These are phyloP conservation scores for Erinaceus europaeus DNA, from an alignment of 2,113 vertebrate species.

Conservation along the genomic window DNA sequence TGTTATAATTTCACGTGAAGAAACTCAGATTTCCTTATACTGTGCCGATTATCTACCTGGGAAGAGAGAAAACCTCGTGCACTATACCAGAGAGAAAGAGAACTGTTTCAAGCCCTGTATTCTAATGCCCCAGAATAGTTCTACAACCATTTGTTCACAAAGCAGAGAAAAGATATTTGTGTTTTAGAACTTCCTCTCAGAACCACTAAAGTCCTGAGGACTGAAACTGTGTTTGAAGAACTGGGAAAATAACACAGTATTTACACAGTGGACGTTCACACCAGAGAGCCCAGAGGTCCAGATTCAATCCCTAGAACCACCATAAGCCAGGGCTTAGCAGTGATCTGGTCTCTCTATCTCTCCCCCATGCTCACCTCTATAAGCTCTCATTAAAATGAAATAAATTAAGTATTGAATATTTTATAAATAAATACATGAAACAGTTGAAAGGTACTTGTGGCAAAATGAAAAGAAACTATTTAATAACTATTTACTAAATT, in stretches of 20 bases:
- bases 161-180: background rate
- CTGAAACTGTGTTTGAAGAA: background rate
- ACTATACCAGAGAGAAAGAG: background rate
- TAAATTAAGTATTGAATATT: too few relatives aligned
- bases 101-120: background rate
- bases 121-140: background rate
- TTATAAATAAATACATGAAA: too few relatives aligned
- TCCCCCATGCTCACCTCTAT: too few relatives aligned
- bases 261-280: too few relatives aligned
- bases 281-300: too few relatives aligned
- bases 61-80: background rate
- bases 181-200: background rate
- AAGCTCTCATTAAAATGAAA: too few relatives aligned
- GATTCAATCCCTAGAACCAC: too few relatives aligned
- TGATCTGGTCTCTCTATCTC: too few relatives aligned
- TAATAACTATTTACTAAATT: background rate
- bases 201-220: background rate
- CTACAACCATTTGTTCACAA: background rate
- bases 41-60: background rate
- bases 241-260: too few relatives aligned
- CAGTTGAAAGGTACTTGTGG: too few relatives aligned
- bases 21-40: background rate
- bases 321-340: too few relatives aligned
- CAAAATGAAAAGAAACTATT: conserved; percentile 27
- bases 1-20: background rate